Percentiles rank a stretch among this genome's conserved stretches.
These are phyloP conservation scores for Alosa sapidissima DNA, from an alignment of 2,797 vertebrate genomes.

Conservation along the genomic window DNA sequence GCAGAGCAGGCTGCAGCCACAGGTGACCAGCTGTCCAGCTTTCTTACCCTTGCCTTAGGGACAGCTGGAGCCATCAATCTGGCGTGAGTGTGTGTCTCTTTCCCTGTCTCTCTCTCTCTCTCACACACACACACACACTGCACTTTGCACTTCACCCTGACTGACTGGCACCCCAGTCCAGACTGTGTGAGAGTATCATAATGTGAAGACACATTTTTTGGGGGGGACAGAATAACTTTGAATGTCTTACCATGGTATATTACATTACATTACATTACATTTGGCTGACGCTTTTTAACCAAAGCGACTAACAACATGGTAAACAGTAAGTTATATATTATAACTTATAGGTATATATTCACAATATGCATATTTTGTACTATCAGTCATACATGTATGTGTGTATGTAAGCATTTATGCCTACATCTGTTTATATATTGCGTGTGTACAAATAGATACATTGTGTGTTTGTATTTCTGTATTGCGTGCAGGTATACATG, in stretches of 20 bases:
- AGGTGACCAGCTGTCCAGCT: constrained; percentile 79
- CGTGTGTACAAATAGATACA: background rate
- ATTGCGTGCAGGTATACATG: background rate
- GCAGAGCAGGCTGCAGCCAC: constrained; percentile 69
- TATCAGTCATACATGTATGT: background rate
- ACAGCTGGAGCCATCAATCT: constrained; percentile 80
- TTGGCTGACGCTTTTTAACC: no score
- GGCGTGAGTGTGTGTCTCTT: constrained; percentile 37
- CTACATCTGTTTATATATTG: background rate
- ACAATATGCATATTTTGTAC: background rate
- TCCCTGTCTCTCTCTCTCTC: constrained; percentile 1
- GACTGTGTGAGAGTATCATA: constrained; percentile 26
- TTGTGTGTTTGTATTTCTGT: background rate
- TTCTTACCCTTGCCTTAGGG: constrained; percentile 66
- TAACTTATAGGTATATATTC: no score
- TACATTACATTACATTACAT: no score
- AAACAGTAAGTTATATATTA: no score
- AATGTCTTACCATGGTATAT: background rate
- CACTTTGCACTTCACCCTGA: constrained; percentile 50
- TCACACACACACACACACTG: background rate
- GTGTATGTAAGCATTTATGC: background rate
- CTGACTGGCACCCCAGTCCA: constrained; percentile 32
- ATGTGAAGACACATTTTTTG: background rate
- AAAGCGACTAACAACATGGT: no score
- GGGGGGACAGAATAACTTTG: background rate